These are phyloP conservation scores for Plecotus auritus DNA, from an alignment of 2,113 vertebrate species.

Conservation along the genomic window DNA sequence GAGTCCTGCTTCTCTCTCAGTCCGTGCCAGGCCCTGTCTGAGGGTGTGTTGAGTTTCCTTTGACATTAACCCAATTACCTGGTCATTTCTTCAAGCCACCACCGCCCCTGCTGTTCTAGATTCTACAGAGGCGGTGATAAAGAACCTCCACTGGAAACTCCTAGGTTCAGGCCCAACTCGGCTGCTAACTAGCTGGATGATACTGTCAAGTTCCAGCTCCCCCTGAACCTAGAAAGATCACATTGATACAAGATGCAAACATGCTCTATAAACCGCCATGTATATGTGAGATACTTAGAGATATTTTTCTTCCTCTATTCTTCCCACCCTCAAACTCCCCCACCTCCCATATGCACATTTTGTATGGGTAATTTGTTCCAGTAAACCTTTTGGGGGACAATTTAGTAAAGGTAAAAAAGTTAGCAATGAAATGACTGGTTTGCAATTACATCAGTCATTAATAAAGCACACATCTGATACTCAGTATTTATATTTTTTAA, in stretches of 20 bases:
- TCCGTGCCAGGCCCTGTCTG: too few relatives aligned
- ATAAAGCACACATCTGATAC: background rate
- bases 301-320: background rate
- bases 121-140: background rate
- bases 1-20: slow-evolving; percentile 23
- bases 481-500: background rate
- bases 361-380: background rate
- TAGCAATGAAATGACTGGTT: background rate
- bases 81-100: background rate
- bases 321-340: background rate
- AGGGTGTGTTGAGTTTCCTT: background rate
- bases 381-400: background rate
- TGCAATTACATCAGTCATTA: background rate
- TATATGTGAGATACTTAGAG: background rate
- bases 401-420: background rate
- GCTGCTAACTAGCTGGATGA: background rate
- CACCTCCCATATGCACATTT: background rate
- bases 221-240: background rate
- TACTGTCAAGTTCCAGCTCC: background rate
- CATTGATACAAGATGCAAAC: background rate
- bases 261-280: background rate
- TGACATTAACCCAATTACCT: background rate
- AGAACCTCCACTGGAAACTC: background rate
- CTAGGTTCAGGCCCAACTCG: background rate
- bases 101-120: background rate